Base-by-base conservation (phyloP, 2,888 invertebrate species). In the Sceliomorpha sp. region DNA sequence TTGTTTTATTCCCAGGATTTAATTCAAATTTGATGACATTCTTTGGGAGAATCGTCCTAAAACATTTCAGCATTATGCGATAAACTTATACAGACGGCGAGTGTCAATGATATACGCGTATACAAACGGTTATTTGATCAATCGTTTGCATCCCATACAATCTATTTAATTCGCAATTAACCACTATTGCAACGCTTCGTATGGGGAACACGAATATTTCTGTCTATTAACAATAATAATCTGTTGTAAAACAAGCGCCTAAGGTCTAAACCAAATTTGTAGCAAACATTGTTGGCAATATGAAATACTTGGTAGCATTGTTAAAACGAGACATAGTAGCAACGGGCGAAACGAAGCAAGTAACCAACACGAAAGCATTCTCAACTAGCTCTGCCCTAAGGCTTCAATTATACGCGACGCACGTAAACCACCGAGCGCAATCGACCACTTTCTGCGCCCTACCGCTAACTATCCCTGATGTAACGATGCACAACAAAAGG, bases 401-500 rank as follows among this genome's bases (percentile, higher is more conserved):
- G 77, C 75, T 77, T 77, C 77, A 77, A 77, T 76, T 77, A 76
- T 74, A 73, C 69, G 71, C 67, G 71, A 73, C 70, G 71, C 66
- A 68, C 62, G 70, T 75, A 74, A 74, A 74, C 74, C 74, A 73
- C 73, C 69, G 73, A 70, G 73, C 76, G 75, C 77, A 76, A 81
- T 83, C 82, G 83, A 82, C 82, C 79, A 79, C 77, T 77, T 82
- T 77, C 78, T 76, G 70, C 70, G 76, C 71, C 64, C 53, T 72
- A 72, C 67, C 59, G 71, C 74, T 75, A 76, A 73, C 79, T 77
- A 76, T 73, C 69, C 72, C 71, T 71, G 73, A 75, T 78, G 81
- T 82, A 81, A 81, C 79, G 80, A 79, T 79, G 79, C 79, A 83
- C 79, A 81, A 80, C 79, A 75, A 80, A 79, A 81, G 80, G 82